phyloP scores from a whole-genome alignment of 2,113 vertebrate species.

The Hystrix cristata region DNA sequence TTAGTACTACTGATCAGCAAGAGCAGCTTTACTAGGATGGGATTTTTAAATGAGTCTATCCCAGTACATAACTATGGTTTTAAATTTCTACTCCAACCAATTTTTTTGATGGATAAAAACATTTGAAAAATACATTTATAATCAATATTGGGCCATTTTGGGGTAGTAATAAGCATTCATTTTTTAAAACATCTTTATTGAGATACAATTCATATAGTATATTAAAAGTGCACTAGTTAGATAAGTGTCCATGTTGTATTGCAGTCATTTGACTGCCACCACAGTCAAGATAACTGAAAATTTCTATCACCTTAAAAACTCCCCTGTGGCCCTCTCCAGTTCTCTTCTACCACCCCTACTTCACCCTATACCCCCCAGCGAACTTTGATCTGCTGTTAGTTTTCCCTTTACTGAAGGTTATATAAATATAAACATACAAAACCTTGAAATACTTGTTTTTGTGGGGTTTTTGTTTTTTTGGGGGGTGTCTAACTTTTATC shows the following conservation, averaged over 20 bases:
- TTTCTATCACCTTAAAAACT: constrained; percentile 28
- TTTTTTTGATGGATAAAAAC: constrained; percentile 55
- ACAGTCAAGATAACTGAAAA: constrained; percentile 9
- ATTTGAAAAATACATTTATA: constrained; percentile 49
- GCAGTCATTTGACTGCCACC: background rate
- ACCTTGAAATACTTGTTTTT: background rate
- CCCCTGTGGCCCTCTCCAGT: background rate
- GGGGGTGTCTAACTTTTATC: background rate
- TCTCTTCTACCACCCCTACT: background rate
- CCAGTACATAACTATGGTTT: constrained; percentile 14
- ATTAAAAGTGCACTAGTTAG: background rate
- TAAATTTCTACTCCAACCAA: constrained; percentile 47
- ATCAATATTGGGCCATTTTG: background rate
- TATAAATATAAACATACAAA: constrained; percentile 41
- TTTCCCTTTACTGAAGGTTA: background rate
- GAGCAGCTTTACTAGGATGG: background rate
- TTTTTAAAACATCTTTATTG: constrained; percentile 27
- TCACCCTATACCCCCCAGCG: background rate
- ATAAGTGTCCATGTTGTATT: background rate
- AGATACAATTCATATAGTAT: background rate
- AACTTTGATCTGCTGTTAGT: background rate
- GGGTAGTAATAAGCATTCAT: constrained; percentile 4
- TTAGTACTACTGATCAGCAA: constrained; percentile 1
- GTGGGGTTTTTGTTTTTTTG: background rate
- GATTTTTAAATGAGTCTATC: constrained; percentile 43